These are phyloP conservation scores for Syrista parreyssii DNA, from an alignment of 2,888 invertebrate genomes.

Conservation along the genomic window DNA sequence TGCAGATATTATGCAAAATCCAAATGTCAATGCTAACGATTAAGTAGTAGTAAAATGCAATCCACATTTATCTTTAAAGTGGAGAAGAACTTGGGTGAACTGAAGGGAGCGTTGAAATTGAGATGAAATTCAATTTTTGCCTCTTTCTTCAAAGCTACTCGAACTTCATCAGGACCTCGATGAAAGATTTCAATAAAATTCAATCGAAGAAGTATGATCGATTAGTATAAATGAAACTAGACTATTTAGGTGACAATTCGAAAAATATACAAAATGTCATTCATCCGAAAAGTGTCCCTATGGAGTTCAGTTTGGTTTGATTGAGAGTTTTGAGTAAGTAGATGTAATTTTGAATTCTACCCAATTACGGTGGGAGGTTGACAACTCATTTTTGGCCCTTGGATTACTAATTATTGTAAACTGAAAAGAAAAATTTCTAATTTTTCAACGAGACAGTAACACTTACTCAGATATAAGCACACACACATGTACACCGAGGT, in stretches of 20 bases:
- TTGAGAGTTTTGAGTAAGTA: neutral
- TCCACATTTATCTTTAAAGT: neutral
- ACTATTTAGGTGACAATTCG: neutral
- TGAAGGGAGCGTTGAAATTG: neutral
- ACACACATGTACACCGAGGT: neutral
- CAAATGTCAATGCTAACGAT: neutral
- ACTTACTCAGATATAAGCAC: neutral
- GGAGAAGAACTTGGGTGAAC: neutral
- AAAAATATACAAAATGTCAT: neutral
- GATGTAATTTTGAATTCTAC: neutral
- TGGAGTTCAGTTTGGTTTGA: neutral
- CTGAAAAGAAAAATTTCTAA: neutral
- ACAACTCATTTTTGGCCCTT: no score
- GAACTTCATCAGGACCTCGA: neutral
- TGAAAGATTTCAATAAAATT: neutral
- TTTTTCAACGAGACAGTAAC: neutral
- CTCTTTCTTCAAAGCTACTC: neutral
- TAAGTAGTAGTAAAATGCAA: neutral
- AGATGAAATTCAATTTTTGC: neutral
- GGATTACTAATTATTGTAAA: no score
- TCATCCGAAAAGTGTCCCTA: neutral
- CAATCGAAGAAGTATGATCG: neutral
- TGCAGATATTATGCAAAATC: neutral
- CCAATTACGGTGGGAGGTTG: neutral
- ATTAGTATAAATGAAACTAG: neutral